Evolutionary conservation across 2,113 vertebrate genomes (phyloP).

Genomic region (Camelus dromedarius): DNA sequence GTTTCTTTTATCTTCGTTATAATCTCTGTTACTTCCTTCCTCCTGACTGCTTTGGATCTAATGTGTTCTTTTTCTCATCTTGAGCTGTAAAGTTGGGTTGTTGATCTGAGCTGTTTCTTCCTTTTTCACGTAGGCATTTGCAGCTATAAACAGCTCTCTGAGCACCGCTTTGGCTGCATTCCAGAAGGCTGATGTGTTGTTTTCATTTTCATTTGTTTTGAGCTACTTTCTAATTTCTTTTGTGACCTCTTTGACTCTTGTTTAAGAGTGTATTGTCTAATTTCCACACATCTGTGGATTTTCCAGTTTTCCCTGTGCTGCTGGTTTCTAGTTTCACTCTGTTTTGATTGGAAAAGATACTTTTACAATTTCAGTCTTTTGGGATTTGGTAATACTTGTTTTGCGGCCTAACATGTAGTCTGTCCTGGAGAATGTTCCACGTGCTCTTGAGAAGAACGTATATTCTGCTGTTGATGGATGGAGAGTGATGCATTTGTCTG

Average conservation of each 20-base stretch:
- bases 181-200: background rate
- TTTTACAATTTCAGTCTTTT: slow-evolving; percentile 2
- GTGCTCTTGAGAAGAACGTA: background rate
- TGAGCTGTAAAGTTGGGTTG: background rate
- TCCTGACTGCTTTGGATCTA: background rate
- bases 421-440: background rate
- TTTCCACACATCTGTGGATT: background rate
- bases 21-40: slow-evolving; percentile 56
- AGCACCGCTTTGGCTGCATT: background rate
- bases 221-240: background rate
- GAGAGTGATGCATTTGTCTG: background rate
- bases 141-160: background rate
- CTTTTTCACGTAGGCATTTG: background rate
- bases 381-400: background rate
- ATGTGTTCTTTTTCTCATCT: background rate
- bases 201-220: slow-evolving; percentile 22
- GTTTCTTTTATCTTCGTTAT: slow-evolving; percentile 32
- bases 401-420: background rate
- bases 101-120: background rate
- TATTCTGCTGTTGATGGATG: background rate
- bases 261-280: background rate
- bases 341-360: background rate
- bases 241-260: background rate
- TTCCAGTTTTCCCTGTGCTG: background rate
- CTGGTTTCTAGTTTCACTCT: background rate